Base-by-base conservation (phyloP, 2,113 vertebrate species). In the Nipponia nippon region DNA sequence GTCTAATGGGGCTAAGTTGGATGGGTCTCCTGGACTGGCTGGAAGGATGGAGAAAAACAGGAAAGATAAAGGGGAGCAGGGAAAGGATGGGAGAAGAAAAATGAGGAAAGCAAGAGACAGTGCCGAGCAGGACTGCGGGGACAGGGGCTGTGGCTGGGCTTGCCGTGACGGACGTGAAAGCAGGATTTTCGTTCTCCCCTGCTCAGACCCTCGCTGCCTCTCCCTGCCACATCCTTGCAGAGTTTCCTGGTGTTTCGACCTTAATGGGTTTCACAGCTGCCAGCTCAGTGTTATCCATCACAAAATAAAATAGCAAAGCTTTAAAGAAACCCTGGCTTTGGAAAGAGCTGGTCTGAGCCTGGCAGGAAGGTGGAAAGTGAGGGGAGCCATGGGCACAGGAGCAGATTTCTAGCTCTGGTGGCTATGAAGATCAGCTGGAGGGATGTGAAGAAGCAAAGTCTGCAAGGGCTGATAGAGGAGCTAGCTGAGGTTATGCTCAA, bases 251-350 rank as follows among this genome's bases (percentile, higher is more conserved):
- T 93, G 76, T 81, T 95, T 88, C 7, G 13, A 71, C 65, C 72
- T 86, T 97, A 97, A 97, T 96, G 94, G 62, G 58, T 97, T 97
- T 97, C 94, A 88, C 97, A 97, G 97, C 95, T 97, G 96, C 53
- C 89, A 92, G 38, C 71, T 95, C 61, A 13, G 75, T 62, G 80
- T 95, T 93, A 95, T 92, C 85, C 90, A 92, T 79, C 91, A 88
- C 58, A 84, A 93, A 97, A 95, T 75, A 78, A 96, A 82, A 53
- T 18, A 90, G 65, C 26, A 71, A 85, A 67, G 52, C 91, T 81
- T 84, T 93, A 89, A 93, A 86, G 91, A 83, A 94, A 53, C 32
- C 16, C 40, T 1, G 19, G 58, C 58, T 92, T 91, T 34, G n/a
- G n/a, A 50, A 89, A 50, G 50, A 67, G 49, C 71, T 77, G 49